Evolutionary conservation across 2,797 vertebrate species (phyloP).

Genomic region (Leptoclinus maculatus): DNA sequence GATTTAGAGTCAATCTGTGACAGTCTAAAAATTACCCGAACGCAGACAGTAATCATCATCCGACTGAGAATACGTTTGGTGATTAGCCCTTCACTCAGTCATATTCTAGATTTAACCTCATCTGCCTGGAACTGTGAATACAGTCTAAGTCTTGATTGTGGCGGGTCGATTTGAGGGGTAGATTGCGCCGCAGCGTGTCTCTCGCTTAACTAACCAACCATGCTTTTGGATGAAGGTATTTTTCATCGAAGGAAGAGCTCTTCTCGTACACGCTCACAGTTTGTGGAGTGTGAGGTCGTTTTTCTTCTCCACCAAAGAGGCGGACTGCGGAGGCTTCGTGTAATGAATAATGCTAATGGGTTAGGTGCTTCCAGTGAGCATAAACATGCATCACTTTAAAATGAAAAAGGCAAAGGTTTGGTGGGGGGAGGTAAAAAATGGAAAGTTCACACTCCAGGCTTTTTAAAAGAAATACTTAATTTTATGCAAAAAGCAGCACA

Average conservation of each 20-base stretch:
- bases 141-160: conserved; percentile 49
- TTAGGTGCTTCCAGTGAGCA: conserved; percentile 63
- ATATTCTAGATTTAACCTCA: conserved; percentile 3
- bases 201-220: conserved; percentile 52
- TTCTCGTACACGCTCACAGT: conserved; percentile 46
- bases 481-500: conserved; percentile 71
- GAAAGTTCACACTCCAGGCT: conserved; percentile 52
- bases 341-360: conserved; percentile 80
- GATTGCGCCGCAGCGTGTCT: conserved; percentile 43
- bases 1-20: conserved; percentile 44
- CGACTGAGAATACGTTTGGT: conserved; percentile 24
- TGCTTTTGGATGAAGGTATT: conserved; percentile 48
- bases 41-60: conserved; percentile 37
- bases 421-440: conserved; percentile 21
- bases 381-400: conserved; percentile 71
- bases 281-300: conserved; percentile 66
- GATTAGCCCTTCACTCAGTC: conserved; percentile 54
- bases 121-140: conserved; percentile 33
- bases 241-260: conserved; percentile 51
- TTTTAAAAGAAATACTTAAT: conserved; percentile 39
- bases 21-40: conserved; percentile 26
- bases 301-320: conserved; percentile 65
- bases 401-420: conserved; percentile 49
- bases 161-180: conserved; percentile 29
- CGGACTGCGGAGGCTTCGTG: conserved; percentile 42